phyloP scores from a whole-genome alignment of 1,140 invertebrate genomes.

The Neodiprion fabricii region DNA sequence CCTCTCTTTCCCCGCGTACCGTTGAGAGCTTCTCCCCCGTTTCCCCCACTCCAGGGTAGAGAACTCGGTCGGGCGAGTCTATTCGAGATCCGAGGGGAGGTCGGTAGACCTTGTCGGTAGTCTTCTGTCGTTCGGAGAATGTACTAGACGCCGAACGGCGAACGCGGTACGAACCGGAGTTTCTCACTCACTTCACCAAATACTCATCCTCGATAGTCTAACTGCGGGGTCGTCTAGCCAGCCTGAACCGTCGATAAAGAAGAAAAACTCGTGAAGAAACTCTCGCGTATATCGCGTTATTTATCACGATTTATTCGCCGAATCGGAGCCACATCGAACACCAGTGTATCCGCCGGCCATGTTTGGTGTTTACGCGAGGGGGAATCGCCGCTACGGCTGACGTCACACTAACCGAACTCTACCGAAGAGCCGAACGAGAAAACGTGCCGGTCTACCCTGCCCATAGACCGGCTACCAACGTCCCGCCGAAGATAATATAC shows the following conservation, averaged over 20 bases:
- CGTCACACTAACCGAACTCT: constrained; percentile 51
- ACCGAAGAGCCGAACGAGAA: constrained; percentile 36
- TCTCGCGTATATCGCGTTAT: no score
- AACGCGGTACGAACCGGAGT: background rate
- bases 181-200: background rate
- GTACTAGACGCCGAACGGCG: constrained; percentile 46
- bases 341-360: constrained; percentile 55
- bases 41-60: constrained; percentile 27
- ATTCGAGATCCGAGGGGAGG: constrained; percentile 54
- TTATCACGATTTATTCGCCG: no score
- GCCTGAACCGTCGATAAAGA: no score
- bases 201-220: no score
- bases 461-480: constrained; percentile 25
- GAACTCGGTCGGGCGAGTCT: constrained; percentile 55
- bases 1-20: constrained; percentile 38
- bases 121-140: constrained; percentile 57
- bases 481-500: background rate
- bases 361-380: constrained; percentile 63
- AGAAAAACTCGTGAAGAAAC: no score
- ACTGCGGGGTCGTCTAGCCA: no score
- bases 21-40: constrained; percentile 37
- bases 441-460: constrained; percentile 29
- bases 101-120: constrained; percentile 54
- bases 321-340: constrained; percentile 38
- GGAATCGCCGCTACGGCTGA: constrained; percentile 46